Conservation (phyloP, 2,113 vertebrate species). For the Carassius carassius region DNA sequence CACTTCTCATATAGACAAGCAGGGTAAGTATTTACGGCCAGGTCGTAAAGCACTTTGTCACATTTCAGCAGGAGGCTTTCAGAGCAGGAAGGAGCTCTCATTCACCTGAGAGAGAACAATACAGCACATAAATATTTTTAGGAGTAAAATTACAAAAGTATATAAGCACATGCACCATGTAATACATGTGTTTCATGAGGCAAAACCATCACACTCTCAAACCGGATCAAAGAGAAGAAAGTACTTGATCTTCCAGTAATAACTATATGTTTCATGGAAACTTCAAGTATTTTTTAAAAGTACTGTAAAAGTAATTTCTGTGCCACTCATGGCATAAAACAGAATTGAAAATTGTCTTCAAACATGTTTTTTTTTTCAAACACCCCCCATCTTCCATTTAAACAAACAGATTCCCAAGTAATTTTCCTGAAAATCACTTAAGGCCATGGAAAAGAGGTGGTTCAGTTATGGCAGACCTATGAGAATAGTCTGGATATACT, state of each 20-base stretch:
- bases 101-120: conserved; percentile 44
- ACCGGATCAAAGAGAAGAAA: neutral
- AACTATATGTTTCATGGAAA: neutral
- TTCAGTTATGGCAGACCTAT: neutral
- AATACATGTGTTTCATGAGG: neutral
- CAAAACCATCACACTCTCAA: neutral
- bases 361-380: neutral
- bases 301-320: neutral
- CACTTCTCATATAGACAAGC: conserved; percentile 35
- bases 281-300: neutral
- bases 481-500: neutral
- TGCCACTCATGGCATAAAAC: neutral
- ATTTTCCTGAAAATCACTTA: neutral
- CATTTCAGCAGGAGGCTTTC: conserved; percentile 57
- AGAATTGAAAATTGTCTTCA: neutral
- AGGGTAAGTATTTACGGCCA: conserved; percentile 55
- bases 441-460: neutral
- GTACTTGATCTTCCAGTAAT: too few relatives aligned
- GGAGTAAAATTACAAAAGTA: neutral
- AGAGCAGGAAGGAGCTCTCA: conserved; percentile 49
- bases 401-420: neutral
- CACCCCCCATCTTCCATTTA: neutral
- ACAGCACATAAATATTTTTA: neutral
- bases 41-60: conserved; percentile 57
- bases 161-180: neutral